Evolutionary conservation across 2,113 vertebrate genomes (phyloP).

Genomic region (Myotis davidii): DNA sequence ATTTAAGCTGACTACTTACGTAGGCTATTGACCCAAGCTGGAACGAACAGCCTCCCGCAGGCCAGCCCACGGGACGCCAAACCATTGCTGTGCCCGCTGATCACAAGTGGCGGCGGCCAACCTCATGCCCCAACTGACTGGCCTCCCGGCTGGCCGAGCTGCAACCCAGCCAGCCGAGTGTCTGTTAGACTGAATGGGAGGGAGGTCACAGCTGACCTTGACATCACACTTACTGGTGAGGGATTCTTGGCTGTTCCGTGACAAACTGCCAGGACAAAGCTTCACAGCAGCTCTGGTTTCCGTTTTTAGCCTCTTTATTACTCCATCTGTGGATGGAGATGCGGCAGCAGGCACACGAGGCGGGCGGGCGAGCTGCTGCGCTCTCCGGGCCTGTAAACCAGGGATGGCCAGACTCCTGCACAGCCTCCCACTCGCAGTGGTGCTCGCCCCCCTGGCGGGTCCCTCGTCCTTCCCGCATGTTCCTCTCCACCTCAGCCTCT

Average conservation of each 20-base stretch:
- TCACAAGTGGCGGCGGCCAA: constrained; percentile 2
- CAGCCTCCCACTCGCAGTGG: constrained; percentile 77
- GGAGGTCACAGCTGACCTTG: constrained; percentile 65
- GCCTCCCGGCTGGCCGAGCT: neutral
- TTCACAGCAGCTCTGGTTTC: constrained; percentile 78
- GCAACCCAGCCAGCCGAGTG: neutral
- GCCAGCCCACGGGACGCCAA: constrained; percentile 44
- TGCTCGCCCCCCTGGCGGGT: constrained; percentile 73
- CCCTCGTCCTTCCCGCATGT: constrained; percentile 72
- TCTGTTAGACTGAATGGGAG: constrained; percentile 24
- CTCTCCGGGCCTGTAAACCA: constrained; percentile 81
- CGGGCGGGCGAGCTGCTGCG: constrained; percentile 68
- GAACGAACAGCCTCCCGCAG: constrained; percentile 47
- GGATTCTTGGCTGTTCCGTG: constrained; percentile 63
- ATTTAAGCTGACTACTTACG: constrained; percentile 72
- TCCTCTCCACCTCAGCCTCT: constrained; percentile 2
- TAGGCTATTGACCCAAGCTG: constrained; percentile 66
- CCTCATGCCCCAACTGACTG: constrained; percentile 28
- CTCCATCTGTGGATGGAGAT: constrained; percentile 82
- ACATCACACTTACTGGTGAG: neutral
- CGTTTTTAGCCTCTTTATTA: constrained; percentile 84
- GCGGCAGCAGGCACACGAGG: constrained; percentile 74
- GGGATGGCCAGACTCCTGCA: constrained; percentile 76
- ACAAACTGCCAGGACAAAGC: constrained; percentile 77
- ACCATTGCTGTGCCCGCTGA: neutral